Base-by-base conservation (phyloP, 2,888 invertebrate species). In the Volucella bombylans region DNA sequence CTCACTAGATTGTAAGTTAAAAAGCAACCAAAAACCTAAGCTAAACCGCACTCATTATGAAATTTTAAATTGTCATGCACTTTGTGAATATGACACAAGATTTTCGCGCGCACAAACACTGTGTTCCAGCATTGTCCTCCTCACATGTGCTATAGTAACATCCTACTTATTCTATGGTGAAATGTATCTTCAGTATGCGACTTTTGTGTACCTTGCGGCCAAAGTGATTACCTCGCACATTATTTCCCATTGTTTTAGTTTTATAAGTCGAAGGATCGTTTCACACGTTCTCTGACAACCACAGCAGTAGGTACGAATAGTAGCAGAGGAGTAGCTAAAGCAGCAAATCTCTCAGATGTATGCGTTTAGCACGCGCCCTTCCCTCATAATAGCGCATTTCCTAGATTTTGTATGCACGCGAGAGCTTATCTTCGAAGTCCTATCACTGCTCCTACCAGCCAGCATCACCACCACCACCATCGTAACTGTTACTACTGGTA, bases 221-320 rank as follows among this genome's bases (percentile, higher is more conserved):
- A 85, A 85, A 85, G 85, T 85, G 85, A 85, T 85, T 81, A 85
- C 85, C 85, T 85, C 72, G 85, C 85, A 85, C 85, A 85, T 85
- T 85, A 85, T 77, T 77, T 77, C 73, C 85, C 85, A 85, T 85
- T 85, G 85, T 85, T 85, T 85, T 81, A 85, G 85, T 85, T 85
- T 81, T 85, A 72, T 72, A 85, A 85, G 81, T 85, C 85, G 81
- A 81, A 81, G 76, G 85, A 85, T 85, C 81, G 85, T 81, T 85
- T 85, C 85, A 85, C 85, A 85, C 85, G 85, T 85, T 81, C 76
- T 76, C 81, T 85, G 85, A 85, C 85, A 85, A 85, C 85, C 85
- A 54, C 85, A 83, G 77, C 64, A 76, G 74, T 18, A 65, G 59
- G 41, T 68, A 54, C 38, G 31, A 71, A 15, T 9, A 45, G 76